These are phyloP conservation scores for Platalea minor DNA, from an alignment of 2,797 vertebrate genomes.

Conservation along the genomic window DNA sequence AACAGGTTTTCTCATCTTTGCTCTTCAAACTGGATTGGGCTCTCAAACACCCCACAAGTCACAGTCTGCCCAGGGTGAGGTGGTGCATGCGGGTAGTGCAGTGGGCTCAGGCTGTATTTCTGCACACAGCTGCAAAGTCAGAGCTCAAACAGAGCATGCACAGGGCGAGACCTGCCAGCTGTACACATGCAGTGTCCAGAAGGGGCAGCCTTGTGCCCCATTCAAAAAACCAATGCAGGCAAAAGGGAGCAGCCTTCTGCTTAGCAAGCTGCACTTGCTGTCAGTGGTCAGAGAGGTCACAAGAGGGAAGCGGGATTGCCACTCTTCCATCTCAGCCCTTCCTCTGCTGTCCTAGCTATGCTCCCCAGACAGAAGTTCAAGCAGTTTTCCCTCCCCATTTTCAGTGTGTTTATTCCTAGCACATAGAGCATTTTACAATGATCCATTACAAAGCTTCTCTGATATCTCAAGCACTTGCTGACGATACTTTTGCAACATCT, in stretches of 20 bases:
- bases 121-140: not conserved
- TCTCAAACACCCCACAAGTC: not conserved
- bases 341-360: not conserved
- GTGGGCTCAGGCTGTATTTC: not conserved
- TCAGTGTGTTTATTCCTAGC: not conserved
- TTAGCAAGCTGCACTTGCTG: not conserved
- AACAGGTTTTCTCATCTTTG: not conserved
- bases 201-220: too few relatives aligned
- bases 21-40: not conserved
- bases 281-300: not conserved
- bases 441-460: not conserved
- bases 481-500: not conserved
- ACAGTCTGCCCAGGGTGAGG: not conserved
- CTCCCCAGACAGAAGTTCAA: not conserved
- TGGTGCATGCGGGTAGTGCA: too few relatives aligned
- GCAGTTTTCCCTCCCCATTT: not conserved
- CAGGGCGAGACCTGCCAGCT: not conserved
- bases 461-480: not conserved
- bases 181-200: accelerated
- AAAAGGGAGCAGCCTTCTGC: not conserved
- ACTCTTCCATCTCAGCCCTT: not conserved
- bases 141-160: not conserved
- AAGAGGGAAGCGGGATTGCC: not conserved
- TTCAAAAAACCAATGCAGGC: not conserved
- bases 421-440: not conserved